Evolutionary conservation across 2,888 invertebrate genomes (phyloP), one percentile per base, ranked within the genome.

Genomic region (Neocrepidodera transversa): DNA sequence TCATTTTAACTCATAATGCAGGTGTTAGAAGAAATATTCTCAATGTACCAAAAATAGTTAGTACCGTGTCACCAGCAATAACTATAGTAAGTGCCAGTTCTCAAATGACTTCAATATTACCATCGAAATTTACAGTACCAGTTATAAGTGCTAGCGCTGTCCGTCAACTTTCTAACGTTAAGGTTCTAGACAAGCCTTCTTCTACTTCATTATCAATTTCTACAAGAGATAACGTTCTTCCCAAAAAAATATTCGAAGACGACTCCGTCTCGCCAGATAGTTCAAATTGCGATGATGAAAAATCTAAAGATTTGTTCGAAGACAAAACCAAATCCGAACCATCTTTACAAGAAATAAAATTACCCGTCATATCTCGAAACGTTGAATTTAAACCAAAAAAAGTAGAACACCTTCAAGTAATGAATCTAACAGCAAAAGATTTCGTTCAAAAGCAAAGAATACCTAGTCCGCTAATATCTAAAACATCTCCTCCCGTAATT

Each of bases 191-290:
- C 81, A 68, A 81, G 67, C 78, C 79, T 2, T 76, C 77, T 0
- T 75, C 78, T 6, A 75, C 78, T 2, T 74, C 75, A 1, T 63
- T 80, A 54, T 86, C 87, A 0, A 82, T 85, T 64, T 78, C 86
- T 40, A 81, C 84, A 0, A 83, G 85, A 69, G 87, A 85, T 70
- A 85, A 80, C 60, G 84, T 83, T 6, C 77, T 87, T 47, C 87
- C 87, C 0, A 86, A 86, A 5, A 87, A 87, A 73, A 87, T 87
- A 70, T 87, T 87, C 72, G 87, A 87, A 74, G 87, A 87, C 67
- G 87, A 87, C 65, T 85, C 84, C 0, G 84, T 85, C 0, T 86
- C 87, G 0, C 86, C 87, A 0, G 86, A 86, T 55, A 80, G 77
- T 69, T 78, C 79, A 0, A 77, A 78, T 57, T 79, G 77, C 60